These are phyloP conservation scores for Mastomys natalensis DNA, from an alignment of 2,113 vertebrate species.

Conservation along the genomic window DNA sequence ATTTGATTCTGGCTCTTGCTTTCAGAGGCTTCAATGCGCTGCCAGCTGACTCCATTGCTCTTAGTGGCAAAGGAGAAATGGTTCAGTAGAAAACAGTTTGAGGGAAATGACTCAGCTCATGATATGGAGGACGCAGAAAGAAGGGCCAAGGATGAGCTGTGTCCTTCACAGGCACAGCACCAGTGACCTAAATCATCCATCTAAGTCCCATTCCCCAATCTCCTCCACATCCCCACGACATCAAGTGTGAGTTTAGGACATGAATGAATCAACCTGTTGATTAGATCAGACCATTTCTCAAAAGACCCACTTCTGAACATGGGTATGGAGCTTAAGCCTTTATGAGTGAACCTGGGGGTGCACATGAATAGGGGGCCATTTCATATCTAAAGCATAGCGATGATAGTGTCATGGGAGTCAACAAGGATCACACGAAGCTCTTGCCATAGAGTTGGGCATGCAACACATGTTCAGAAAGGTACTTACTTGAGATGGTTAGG, in stretches of 20 bases:
- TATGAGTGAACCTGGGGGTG: background rate
- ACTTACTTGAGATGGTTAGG: background rate
- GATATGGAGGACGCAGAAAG: background rate
- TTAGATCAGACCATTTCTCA: background rate
- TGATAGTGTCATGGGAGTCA: background rate
- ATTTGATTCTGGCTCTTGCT: background rate
- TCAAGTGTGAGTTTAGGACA: background rate
- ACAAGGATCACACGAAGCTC: background rate
- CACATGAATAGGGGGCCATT: too few relatives aligned
- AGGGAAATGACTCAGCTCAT: background rate
- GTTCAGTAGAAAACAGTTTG: too few relatives aligned
- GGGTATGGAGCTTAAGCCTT: background rate
- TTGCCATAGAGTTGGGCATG: background rate
- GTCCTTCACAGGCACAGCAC: background rate
- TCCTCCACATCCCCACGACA: background rate
- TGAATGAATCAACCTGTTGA: background rate
- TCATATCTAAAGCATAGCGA: background rate
- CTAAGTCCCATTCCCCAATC: background rate
- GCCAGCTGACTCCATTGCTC: background rate
- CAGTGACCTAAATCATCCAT: background rate
- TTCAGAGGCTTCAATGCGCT: background rate
- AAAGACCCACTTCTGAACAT: background rate
- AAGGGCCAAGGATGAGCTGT: background rate
- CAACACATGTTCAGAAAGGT: background rate
- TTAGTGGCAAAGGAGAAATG: background rate